phyloP scores from a whole-genome alignment of 2,113 vertebrate genomes.

The Mormyrus lacerda region DNA sequence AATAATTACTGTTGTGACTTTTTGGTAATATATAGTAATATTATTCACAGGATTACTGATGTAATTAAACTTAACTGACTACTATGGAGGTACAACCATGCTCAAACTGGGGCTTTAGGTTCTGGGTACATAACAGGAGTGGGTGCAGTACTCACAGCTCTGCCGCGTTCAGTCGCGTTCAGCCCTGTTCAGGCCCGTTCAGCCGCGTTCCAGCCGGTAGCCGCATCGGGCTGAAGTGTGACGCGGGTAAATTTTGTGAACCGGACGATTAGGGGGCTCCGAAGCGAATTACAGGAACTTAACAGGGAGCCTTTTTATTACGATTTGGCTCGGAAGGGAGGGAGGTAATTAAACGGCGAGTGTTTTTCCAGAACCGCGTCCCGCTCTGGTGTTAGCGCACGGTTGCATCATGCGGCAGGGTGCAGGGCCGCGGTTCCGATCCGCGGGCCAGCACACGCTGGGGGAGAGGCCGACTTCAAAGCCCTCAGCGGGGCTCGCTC shows the following conservation, averaged over 20 bases:
- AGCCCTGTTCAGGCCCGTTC: neutral
- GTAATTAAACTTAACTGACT: neutral
- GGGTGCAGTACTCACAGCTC: neutral
- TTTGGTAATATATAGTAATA: neutral
- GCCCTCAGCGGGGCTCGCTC: neutral
- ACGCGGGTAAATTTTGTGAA: neutral
- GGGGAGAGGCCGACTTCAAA: neutral
- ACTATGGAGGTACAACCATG: neutral
- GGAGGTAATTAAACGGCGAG: conserved; percentile 10
- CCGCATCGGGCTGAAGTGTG: neutral
- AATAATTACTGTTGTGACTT: neutral
- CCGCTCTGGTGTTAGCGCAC: conserved; percentile 27
- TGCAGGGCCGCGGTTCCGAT: conserved; percentile 6
- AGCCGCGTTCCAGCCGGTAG: neutral
- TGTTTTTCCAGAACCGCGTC: conserved; percentile 17
- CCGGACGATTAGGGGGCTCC: conserved; percentile 12
- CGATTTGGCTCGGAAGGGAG: neutral
- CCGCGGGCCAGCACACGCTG: neutral
- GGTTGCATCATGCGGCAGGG: conserved; percentile 33
- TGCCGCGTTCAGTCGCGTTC: neutral
- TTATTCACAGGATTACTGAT: neutral
- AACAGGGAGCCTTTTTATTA: conserved; percentile 15
- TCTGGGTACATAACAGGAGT: neutral
- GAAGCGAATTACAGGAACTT: neutral
- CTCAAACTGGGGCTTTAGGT: neutral